phyloP scores from a whole-genome alignment of 1,140 invertebrate species.

The Microplitis demolitor region DNA sequence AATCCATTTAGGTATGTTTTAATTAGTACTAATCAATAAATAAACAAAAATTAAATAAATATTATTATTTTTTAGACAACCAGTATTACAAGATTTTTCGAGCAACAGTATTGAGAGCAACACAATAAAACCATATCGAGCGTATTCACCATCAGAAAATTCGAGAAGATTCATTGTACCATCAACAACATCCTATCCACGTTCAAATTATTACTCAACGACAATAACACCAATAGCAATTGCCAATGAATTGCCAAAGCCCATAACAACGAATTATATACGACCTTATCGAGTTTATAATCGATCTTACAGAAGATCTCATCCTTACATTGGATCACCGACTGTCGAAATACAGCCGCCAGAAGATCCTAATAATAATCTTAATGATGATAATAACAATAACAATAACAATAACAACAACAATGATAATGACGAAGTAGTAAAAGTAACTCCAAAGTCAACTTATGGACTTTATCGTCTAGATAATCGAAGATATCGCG shows the following conservation, averaged over 20 bases:
- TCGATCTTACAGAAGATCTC: constrained; percentile 33
- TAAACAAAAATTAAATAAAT: not conserved
- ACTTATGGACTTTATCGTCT: constrained; percentile 7
- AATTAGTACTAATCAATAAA: not conserved
- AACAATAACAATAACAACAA: constrained; percentile 24
- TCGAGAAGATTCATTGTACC: constrained; percentile 37
- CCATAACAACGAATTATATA: constrained; percentile 12
- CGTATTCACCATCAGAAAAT: constrained; percentile 23
- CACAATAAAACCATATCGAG: constrained; percentile 35
- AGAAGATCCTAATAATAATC: not conserved
- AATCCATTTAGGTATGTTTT: constrained; percentile 55
- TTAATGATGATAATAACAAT: constrained; percentile 21
- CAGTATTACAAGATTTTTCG: constrained; percentile 45
- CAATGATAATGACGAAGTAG: constrained; percentile 10
- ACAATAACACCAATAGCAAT: constrained; percentile 31
- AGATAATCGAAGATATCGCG: constrained; percentile 8
- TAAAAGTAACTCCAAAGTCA: constrained; percentile 28
- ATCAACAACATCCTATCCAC: constrained; percentile 25
- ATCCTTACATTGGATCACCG: constrained; percentile 31
- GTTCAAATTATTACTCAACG: constrained; percentile 22
- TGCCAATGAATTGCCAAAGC: constrained; percentile 34
- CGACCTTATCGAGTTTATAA: constrained; percentile 34
- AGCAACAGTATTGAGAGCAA: constrained; percentile 51
- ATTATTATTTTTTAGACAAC: constrained; percentile 41
- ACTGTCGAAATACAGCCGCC: constrained; percentile 34